Conservation (phyloP, 2,888 invertebrate species). For the Abrostola triplasia region DNA sequence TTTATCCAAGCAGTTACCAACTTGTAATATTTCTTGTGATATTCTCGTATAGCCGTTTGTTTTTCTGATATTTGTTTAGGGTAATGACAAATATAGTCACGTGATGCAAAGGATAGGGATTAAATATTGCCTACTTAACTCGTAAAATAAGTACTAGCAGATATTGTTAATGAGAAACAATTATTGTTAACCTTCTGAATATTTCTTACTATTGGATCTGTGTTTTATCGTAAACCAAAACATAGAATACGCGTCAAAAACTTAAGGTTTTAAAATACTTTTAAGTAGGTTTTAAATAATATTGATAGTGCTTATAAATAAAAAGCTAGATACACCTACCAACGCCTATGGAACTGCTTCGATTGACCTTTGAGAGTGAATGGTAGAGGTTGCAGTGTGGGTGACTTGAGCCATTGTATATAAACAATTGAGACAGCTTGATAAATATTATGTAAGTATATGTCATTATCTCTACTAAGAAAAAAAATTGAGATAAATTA, state of each 20-base stretch:
- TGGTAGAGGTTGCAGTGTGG: conserved; percentile 8
- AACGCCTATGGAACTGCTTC: neutral
- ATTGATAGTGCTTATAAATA: neutral
- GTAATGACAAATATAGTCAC: too few relatives aligned
- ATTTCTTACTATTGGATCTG: neutral
- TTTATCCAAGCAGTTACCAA: too few relatives aligned
- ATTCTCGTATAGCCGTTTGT: too few relatives aligned
- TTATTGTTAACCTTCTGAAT: neutral
- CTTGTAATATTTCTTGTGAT: too few relatives aligned
- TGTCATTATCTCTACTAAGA: too few relatives aligned
- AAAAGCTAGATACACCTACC: neutral
- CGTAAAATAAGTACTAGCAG: too few relatives aligned
- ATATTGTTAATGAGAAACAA: neutral
- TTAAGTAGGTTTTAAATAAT: too few relatives aligned
- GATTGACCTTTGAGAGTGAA: conserved; percentile 6
- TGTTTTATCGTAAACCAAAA: neutral
- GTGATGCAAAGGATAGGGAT: too few relatives aligned
- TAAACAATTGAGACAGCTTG: neutral
- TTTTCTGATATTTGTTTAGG: too few relatives aligned
- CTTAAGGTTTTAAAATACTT: neutral
- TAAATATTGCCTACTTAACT: too few relatives aligned
- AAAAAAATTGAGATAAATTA: neutral
- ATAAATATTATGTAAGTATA: neutral
- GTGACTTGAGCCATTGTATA: neutral
- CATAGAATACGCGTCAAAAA: neutral